Conservation (phyloP, 2,888 invertebrate species). For the Brassicogethes aeneus region DNA sequence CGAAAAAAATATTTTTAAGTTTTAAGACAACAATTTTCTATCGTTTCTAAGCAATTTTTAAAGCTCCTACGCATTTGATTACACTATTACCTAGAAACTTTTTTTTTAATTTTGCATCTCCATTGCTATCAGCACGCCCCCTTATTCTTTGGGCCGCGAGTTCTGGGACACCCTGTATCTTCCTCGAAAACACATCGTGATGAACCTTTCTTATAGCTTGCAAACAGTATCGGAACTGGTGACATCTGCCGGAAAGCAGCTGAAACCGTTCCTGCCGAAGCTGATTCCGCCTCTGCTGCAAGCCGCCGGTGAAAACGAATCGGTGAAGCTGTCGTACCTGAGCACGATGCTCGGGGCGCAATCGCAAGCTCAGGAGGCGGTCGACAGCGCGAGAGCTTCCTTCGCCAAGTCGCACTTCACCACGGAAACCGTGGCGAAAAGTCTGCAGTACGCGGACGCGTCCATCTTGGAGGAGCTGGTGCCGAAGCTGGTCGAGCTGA, state of each 20-base stretch:
- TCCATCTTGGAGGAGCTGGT: constrained; percentile 69
- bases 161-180: too few relatives aligned
- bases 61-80: too few relatives aligned
- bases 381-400: constrained; percentile 72
- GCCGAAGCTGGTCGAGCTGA: constrained; percentile 72
- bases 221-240: constrained; percentile 82
- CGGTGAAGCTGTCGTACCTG: constrained; percentile 67
- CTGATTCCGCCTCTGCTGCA: constrained; percentile 77
- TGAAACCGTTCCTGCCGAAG: constrained; percentile 72
- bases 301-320: constrained; percentile 82
- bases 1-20: too few relatives aligned
- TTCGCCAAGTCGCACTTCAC: constrained; percentile 80
- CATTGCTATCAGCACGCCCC: too few relatives aligned
- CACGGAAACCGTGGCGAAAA: constrained; percentile 77
- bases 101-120: too few relatives aligned
- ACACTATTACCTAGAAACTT: too few relatives aligned
- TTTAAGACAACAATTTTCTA: too few relatives aligned
- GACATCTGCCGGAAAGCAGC: constrained; percentile 64
- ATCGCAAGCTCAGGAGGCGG: constrained; percentile 60
- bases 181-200: not conserved
- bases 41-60: too few relatives aligned
- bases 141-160: too few relatives aligned
- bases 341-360: constrained; percentile 62
- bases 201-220: constrained; percentile 46
- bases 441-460: constrained; percentile 65